phyloP scores from a whole-genome alignment of 2,888 invertebrate genomes.

The Lathronympha strigana region DNA sequence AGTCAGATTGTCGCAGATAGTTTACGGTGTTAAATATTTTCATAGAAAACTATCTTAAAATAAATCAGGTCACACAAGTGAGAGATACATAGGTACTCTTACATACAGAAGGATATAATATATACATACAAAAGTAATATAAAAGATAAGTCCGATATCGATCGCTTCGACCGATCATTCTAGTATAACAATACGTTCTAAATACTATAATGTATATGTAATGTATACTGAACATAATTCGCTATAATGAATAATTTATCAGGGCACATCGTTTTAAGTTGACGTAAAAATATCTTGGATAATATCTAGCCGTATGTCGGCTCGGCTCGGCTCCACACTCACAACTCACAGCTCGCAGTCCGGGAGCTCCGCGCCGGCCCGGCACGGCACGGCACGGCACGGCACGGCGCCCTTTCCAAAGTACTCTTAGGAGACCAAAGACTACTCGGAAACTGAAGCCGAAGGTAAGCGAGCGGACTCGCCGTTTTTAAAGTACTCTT shows the following conservation, averaged over 20 bases:
- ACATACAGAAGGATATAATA: conserved; percentile 52
- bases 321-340: conserved; percentile 24
- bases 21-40: conserved; percentile 61
- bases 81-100: conserved; percentile 61
- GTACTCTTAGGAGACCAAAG: conserved; percentile 46
- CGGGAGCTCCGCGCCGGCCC: background rate
- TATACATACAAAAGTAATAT: conserved; percentile 46
- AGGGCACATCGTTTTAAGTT: conserved; percentile 61
- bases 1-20: conserved; percentile 54
- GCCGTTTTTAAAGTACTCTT: conserved; percentile 2
- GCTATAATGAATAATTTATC: conserved; percentile 50
- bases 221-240: conserved; percentile 48
- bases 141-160: conserved; percentile 42
- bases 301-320: conserved; percentile 55
- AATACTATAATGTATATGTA: conserved; percentile 46
- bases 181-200: conserved; percentile 47
- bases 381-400: background rate
- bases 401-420: background rate
- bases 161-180: conserved; percentile 48
- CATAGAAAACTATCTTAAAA: conserved; percentile 77
- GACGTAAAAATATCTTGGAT: conserved; percentile 64
- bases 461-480: background rate
- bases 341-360: background rate
- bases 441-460: conserved; percentile 52
- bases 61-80: conserved; percentile 84